Base-by-base conservation (phyloP, 2,888 invertebrate genomes). In the Eupithecia insigniata region DNA sequence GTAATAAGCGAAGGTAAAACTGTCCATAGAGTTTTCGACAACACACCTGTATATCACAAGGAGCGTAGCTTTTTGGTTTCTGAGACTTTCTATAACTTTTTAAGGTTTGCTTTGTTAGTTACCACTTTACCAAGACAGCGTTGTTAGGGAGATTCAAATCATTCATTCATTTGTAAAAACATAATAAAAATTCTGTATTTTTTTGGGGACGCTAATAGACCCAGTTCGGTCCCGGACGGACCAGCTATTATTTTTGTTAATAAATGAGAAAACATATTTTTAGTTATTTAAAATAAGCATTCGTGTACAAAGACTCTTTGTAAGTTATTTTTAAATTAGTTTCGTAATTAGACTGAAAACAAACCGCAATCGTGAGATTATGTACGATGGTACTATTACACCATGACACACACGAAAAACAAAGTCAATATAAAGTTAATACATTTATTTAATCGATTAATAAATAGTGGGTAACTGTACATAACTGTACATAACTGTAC, bases 401-500 rank as follows among this genome's bases (percentile, higher is more conserved):
- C 65, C 75, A 75, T 74, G 74, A 71, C 69, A 71, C 66, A 60
- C 62, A 62, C 43, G 67, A 58, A 70, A 70, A 70, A 68, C 51
- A 69, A 74, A 74, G 69, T 71, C 74, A 69, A 46, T 58, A 7
- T 68, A 61, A 71, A 77, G 64, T 64, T 64, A 76, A 76, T 72
- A 71, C 70, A 77, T 69, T 43, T 73, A 77, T 71, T 74, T 74
- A 67, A 74, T 74, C 70, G 58, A 64, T 72, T 75, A 67, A 66
- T 71, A 69, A 67, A 72, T 76, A 73, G 69, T 72, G 68, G 71
- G 69, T 69, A 75, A 66, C 46, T 79, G 79, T 79, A 80, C 77
- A 79, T 78, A 78, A 74, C 68, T 76, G 76, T 73, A 79, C 71
- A 79, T 78, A 78, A 74, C 68, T 76, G 76, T 73, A 79, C 71